A percentile compares a stretch with the other conserved stretches of the same genome.
Evolutionary conservation across 2,113 vertebrate genomes (phyloP).

Genomic region (Leucoraja erinaceus): DNA sequence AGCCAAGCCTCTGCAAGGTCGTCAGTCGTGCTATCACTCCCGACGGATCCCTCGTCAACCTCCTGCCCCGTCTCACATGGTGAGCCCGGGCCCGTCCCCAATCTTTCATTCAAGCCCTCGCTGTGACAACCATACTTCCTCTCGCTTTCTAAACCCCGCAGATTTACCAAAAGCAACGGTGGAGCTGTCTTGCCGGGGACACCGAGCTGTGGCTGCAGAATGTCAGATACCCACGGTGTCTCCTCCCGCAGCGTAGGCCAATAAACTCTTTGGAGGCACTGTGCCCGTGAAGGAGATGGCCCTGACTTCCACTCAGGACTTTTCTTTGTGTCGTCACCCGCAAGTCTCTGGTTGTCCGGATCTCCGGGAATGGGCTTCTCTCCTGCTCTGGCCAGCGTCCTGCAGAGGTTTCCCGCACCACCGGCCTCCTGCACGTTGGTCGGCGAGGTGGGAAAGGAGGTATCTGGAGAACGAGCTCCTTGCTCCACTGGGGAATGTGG

Average conservation of each 20-base stretch:
- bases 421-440: neutral
- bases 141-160: neutral
- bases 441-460: neutral
- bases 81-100: neutral
- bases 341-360: neutral
- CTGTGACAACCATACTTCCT: neutral
- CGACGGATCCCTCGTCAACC: neutral
- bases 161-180: no score
- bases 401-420: neutral
- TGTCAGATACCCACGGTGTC: neutral
- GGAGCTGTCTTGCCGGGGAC: no score
- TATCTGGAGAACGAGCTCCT: neutral
- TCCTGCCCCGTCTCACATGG: neutral
- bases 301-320: neutral
- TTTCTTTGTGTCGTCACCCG: neutral
- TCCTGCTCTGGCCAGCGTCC: neutral
- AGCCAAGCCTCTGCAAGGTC: neutral
- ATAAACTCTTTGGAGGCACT: no score
- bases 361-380: neutral
- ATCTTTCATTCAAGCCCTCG: neutral
- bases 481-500: neutral
- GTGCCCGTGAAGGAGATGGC: neutral
- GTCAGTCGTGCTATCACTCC: no score
- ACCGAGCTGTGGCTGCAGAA: neutral
- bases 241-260: neutral